A percentile compares a stretch with the other conserved stretches of the same genome.
These are phyloP conservation scores for Caenorhabditis sinica DNA, from an alignment of 2,888 invertebrate genomes.

Conservation along the genomic window DNA sequence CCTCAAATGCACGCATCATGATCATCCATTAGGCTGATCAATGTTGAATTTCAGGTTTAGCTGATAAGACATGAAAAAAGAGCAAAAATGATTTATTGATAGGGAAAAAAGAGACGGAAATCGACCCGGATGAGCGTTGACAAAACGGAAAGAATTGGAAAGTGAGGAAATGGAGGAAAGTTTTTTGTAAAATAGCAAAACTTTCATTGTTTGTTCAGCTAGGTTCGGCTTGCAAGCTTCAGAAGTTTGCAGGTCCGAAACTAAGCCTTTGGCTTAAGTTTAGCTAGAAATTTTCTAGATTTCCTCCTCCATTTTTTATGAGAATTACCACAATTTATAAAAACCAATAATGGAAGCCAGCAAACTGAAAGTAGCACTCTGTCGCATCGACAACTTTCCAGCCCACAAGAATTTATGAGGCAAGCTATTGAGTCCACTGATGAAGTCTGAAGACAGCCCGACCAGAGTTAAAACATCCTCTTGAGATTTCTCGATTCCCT, in stretches of 20 bases:
- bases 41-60: not conserved
- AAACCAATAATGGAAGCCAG: slow-evolving; percentile 80
- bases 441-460: slow-evolving; percentile 76
- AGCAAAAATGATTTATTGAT: not conserved
- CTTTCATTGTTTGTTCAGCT: too few species aligned
- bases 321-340: slow-evolving; percentile 68
- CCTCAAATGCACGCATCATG: not conserved
- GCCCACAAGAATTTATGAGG: slow-evolving; percentile 79
- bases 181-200: too few species aligned
- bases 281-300: not conserved
- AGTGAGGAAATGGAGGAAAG: not conserved
- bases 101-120: slow-evolving; percentile 4
- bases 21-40: not conserved
- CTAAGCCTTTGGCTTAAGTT: not conserved
- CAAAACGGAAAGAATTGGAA: too few species aligned
- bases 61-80: slow-evolving; percentile 4
- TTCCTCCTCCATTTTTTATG: not conserved
- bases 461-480: slow-evolving; percentile 73
- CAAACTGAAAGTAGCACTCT: slow-evolving; percentile 76
- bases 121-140: not conserved
- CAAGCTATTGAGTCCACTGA: slow-evolving; percentile 75
- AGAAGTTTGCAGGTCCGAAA: too few species aligned
- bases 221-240: too few species aligned
- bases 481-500: slow-evolving; percentile 66
- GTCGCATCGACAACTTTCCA: slow-evolving; percentile 73